Evolutionary conservation across 2,113 vertebrate species (phyloP).

Genomic region (Laterallus jamaicensis): DNA sequence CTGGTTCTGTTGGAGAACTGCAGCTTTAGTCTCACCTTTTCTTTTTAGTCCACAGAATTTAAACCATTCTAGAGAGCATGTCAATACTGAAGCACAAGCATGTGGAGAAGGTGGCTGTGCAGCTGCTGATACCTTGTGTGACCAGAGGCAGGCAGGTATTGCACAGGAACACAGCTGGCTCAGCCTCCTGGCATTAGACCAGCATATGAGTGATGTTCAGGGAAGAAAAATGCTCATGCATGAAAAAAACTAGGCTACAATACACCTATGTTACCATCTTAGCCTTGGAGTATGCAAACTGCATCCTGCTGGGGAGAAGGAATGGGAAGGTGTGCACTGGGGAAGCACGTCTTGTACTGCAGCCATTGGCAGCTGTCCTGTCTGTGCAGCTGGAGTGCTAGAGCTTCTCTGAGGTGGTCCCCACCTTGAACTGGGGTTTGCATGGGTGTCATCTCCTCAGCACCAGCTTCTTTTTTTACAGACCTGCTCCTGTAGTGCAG

Average conservation of each 20-base stretch:
- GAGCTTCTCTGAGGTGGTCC: background rate
- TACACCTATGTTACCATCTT: background rate
- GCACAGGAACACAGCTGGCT: background rate
- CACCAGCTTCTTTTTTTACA: background rate
- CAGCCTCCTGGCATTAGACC: background rate
- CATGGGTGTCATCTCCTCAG: background rate
- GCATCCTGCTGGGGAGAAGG: background rate
- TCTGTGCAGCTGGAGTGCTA: background rate
- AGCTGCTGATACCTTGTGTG: background rate
- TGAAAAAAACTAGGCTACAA: background rate
- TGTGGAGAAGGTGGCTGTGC: background rate
- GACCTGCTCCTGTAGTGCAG: background rate
- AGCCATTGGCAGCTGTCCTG: background rate
- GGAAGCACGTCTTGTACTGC: background rate
- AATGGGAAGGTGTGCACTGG: background rate
- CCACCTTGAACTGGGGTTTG: background rate
- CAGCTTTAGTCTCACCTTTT: background rate
- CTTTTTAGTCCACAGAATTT: background rate
- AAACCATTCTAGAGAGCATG: background rate
- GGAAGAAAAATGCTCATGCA: background rate
- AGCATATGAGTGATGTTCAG: background rate
- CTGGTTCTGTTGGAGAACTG: background rate
- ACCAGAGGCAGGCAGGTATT: background rate
- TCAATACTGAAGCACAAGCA: rapidly evolving
- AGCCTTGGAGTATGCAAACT: background rate